Evolutionary conservation across 2,888 invertebrate species (phyloP).

Genomic region (Apamea monoglypha): DNA sequence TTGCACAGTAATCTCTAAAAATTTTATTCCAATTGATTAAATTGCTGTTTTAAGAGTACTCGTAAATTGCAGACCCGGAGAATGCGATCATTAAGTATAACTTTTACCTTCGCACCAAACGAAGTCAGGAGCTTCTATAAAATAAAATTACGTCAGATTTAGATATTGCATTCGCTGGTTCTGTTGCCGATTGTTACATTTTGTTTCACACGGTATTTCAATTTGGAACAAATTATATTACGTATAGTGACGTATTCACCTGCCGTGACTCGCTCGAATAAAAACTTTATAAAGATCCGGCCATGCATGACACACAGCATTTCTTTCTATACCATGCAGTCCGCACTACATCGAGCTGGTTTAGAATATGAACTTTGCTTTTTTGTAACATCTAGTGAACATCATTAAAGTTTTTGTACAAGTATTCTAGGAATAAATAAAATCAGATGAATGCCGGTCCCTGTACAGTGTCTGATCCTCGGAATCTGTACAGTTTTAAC

Average conservation of each 20-base stretch:
- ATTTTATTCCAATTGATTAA: constrained; percentile 6
- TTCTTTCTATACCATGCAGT: constrained; percentile 63
- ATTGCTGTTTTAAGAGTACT: not conserved
- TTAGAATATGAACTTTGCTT: constrained; percentile 66
- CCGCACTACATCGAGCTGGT: constrained; percentile 69
- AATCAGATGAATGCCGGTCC: not conserved
- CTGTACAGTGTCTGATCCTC: not conserved
- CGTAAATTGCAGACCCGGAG: not conserved
- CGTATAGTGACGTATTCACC: constrained; percentile 65
- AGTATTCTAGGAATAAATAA: not conserved
- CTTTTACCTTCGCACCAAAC: constrained; percentile 16
- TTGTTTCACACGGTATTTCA: constrained; percentile 62
- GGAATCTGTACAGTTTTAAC: not conserved
- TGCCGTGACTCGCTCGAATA: constrained; percentile 72
- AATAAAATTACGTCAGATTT: constrained; percentile 35
- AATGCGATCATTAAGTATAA: constrained; percentile 25
- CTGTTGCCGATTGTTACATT: constrained; percentile 54
- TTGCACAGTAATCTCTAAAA: not conserved
- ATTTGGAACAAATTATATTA: constrained; percentile 57
- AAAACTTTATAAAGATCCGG: constrained; percentile 75
- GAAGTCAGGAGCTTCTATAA: constrained; percentile 20
- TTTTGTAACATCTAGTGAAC: constrained; percentile 36
- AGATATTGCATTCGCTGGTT: constrained; percentile 9
- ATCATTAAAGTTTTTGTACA: constrained; percentile 26
- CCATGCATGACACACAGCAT: constrained; percentile 73